Conservation (phyloP, 1,140 invertebrate genomes). For the Dolichoris vasculosae region DNA sequence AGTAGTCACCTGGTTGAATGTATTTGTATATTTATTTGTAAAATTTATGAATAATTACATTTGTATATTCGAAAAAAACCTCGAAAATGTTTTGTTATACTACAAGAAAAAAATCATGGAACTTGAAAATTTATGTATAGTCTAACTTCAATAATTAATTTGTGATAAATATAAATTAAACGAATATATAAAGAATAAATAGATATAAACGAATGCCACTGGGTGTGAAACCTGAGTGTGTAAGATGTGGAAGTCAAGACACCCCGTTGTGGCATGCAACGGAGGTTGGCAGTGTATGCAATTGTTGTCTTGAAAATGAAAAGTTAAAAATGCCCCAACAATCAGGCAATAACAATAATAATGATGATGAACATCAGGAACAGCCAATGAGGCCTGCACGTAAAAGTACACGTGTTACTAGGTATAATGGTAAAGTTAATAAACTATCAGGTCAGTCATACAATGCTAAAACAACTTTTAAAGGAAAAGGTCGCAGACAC, state of each 20-base stretch:
- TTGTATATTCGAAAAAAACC: too few species aligned
- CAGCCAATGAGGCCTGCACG: slow-evolving; percentile 69
- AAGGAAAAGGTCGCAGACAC: slow-evolving; percentile 83
- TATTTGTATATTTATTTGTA: too few species aligned
- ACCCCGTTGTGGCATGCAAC: slow-evolving; percentile 80
- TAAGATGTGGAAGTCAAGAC: slow-evolving; percentile 77
- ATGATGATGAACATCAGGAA: slow-evolving; percentile 56
- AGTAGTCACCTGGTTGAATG: too few species aligned
- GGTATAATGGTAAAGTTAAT: slow-evolving; percentile 56
- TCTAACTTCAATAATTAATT: background rate
- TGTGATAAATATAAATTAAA: background rate
- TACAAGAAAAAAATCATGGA: too few species aligned
- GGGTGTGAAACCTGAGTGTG: slow-evolving; percentile 78
- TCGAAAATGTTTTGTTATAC: too few species aligned
- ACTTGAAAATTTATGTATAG: too few species aligned
- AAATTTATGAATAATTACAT: too few species aligned
- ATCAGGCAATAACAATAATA: slow-evolving; percentile 66
- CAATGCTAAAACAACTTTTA: slow-evolving; percentile 73
- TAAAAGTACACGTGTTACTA: slow-evolving; percentile 76
- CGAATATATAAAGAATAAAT: background rate
- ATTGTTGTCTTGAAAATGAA: slow-evolving; percentile 31
- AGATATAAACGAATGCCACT: slow-evolving; percentile 75
- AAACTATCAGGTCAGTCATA: slow-evolving; percentile 59
- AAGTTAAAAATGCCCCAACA: slow-evolving; percentile 50
- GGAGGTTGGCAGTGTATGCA: slow-evolving; percentile 70